A percentile compares a stretch with the other conserved stretches of the same genome.
Evolutionary conservation across 2,113 vertebrate genomes (phyloP).

Genomic region (Urocitellus parryii): DNA sequence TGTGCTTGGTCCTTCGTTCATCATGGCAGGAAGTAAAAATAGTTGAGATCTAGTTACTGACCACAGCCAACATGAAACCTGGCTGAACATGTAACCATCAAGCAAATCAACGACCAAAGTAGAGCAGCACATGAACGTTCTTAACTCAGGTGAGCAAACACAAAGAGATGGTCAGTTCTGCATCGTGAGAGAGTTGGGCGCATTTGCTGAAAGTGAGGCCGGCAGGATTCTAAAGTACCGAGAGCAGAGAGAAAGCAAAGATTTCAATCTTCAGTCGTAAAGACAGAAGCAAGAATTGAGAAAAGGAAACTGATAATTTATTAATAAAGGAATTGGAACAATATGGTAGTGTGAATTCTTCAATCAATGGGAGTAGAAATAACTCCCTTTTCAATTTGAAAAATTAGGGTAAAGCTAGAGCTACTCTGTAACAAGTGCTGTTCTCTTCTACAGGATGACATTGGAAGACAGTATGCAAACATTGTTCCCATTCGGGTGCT

Average conservation of each 20-base stretch:
- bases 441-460: background rate
- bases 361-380: background rate
- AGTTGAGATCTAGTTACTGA: background rate
- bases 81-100: background rate
- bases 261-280: background rate
- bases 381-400: background rate
- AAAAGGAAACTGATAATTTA: background rate
- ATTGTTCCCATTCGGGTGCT: background rate
- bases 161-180: background rate
- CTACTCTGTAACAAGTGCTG: background rate
- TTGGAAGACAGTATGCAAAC: background rate
- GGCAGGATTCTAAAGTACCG: background rate
- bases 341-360: background rate
- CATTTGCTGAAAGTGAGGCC: background rate
- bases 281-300: background rate
- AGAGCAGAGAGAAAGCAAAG: background rate
- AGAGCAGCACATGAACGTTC: background rate
- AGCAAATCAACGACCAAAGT: background rate
- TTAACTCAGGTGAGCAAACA: background rate
- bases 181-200: background rate
- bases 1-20: background rate
- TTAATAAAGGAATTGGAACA: background rate
- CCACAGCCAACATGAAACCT: background rate
- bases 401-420: background rate
- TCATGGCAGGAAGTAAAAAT: background rate